phyloP scores from a whole-genome alignment of 2,797 vertebrate species.

The Caiman crocodilus region DNA sequence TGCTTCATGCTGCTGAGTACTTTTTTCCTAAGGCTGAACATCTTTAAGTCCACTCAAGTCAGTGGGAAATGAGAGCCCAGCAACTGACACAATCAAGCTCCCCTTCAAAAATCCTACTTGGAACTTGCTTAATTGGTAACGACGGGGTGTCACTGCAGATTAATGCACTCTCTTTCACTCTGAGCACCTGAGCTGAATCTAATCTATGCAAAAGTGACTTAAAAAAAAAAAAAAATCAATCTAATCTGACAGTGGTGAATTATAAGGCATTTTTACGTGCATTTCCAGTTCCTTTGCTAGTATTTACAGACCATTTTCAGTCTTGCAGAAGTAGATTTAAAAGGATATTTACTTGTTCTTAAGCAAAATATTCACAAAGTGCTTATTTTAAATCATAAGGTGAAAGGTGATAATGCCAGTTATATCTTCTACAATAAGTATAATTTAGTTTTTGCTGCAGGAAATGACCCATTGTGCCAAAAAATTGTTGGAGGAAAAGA shows the following conservation, averaged over 20 bases:
- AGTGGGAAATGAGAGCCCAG: neutral
- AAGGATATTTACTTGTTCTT: neutral
- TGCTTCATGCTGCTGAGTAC: neutral
- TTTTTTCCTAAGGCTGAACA: slow-evolving; percentile 12
- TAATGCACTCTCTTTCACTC: slow-evolving; percentile 58
- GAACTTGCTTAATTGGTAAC: slow-evolving; percentile 57
- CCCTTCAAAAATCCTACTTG: slow-evolving; percentile 9
- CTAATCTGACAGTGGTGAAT: slow-evolving; percentile 68
- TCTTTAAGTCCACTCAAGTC: slow-evolving; percentile 12
- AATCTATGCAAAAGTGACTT: slow-evolving; percentile 55
- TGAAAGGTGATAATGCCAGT: slow-evolving; percentile 11
- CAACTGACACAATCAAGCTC: slow-evolving; percentile 13
- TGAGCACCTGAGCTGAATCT: slow-evolving; percentile 69
- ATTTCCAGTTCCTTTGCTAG: slow-evolving; percentile 19
- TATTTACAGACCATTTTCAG: slow-evolving; percentile 25
- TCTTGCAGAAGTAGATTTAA: neutral
- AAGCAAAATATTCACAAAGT: neutral
- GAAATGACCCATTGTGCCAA: slow-evolving; percentile 46
- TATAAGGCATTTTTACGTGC: slow-evolving; percentile 61
- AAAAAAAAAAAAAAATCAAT: slow-evolving; percentile 58
- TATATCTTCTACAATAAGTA: neutral
- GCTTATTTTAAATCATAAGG: neutral
- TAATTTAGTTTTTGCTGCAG: slow-evolving; percentile 58
- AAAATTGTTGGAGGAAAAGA: slow-evolving; percentile 42
- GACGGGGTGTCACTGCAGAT: slow-evolving; percentile 64